Evolutionary conservation across 2,888 invertebrate genomes (phyloP), one percentile per base, ranked within the genome.

Genomic region (Matsumyia berberina): DNA sequence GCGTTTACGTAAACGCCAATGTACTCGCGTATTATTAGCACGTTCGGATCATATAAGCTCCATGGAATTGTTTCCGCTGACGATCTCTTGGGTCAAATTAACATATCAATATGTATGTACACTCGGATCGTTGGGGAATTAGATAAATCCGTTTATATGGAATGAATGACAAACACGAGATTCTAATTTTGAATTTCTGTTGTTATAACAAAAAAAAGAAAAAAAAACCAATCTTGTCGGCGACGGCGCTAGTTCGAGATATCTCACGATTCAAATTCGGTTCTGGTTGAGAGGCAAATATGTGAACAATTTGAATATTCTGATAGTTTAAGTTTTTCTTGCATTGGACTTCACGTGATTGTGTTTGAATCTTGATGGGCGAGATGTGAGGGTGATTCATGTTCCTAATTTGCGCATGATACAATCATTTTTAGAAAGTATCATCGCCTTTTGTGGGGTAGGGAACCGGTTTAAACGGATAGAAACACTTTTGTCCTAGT

Each of bases 11-110:
- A 62, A 62, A 51, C 19, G 12, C 24, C 12, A 29, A 8, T 44
- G 29, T 66, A 29, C 31, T n/a, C n/a, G 44, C n/a, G 44, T 66
- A 57, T 66, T 74, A 66, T 55, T 49, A 57, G 57, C 66, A 74
- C 74, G 39, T 66, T 57, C 31, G 11, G 15, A 62, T 35, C 19
- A 17, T 33, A 6, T 31, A 44, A 19, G 19, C 11, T 46, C 8
- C 2, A 2, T 51, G 12, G 8, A 46, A 17, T 46, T 55, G 44
- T 39, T 66, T n/a, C n/a, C n/a, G n/a, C 24, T 70, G 46, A 15
- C 19, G 24, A 73, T 64, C 5, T 19, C 9, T 73, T 6, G 9
- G 39, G n/a, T 51, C 12, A 15, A 70, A 73, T 73, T 73, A 62
- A 17, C 42, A 53, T 53, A 64, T 42, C n/a, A 46, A 53, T 55